These are phyloP conservation scores for Acanthosoma haemorrhoidale DNA, from an alignment of 2,888 invertebrate genomes.

Conservation along the genomic window DNA sequence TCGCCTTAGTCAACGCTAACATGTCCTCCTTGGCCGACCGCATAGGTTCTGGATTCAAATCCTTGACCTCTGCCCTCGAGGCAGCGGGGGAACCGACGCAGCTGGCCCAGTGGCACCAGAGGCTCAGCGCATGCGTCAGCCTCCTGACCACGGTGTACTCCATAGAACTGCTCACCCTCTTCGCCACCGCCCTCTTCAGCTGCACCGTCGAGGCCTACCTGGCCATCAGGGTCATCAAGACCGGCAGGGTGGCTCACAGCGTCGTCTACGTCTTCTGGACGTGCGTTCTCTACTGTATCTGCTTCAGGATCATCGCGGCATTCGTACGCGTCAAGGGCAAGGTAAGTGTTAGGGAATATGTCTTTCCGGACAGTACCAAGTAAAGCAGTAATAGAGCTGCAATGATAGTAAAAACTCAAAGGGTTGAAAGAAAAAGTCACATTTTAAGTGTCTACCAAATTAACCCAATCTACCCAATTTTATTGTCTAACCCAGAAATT, in stretches of 20 bases:
- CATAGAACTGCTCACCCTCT: not conserved
- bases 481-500: no score
- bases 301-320: not conserved
- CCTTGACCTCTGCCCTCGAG: not conserved
- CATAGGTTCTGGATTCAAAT: not conserved
- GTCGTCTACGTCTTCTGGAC: not conserved
- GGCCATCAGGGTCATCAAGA: not conserved
- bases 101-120: not conserved
- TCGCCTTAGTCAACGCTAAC: not conserved
- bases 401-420: no score
- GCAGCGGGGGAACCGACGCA: not conserved
- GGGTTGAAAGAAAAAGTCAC: no score
- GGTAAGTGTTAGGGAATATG: not conserved
- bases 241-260: not conserved
- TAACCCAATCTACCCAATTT: no score
- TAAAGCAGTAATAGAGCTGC: no score
- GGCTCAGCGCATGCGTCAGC: not conserved
- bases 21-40: not conserved
- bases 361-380: no score
- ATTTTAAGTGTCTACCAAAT: no score
- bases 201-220: not conserved
- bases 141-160: not conserved
- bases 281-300: not conserved
- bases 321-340: not conserved
- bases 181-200: not conserved